phyloP scores from a whole-genome alignment of 2,797 vertebrate species.

The Semotilus atromaculatus region DNA sequence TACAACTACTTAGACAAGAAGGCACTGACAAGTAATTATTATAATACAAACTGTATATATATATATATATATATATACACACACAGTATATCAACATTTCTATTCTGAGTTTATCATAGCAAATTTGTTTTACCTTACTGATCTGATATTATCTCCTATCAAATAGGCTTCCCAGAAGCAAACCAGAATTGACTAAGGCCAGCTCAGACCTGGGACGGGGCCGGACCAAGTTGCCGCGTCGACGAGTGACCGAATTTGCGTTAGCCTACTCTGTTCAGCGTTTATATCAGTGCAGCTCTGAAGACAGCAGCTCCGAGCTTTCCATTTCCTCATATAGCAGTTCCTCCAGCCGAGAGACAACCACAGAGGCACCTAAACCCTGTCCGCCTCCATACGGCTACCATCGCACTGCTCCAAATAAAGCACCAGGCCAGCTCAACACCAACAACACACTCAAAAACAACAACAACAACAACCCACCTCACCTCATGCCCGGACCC shows the following conservation, averaged over 20 bases:
- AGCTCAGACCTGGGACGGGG: conserved; percentile 69
- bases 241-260: conserved; percentile 76
- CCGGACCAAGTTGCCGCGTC: conserved; percentile 75
- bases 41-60: too few species aligned
- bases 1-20: too few species aligned
- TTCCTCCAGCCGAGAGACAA: conserved; percentile 73
- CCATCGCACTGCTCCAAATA: conserved; percentile 67
- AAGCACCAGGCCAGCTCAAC: conserved; percentile 49
- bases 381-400: conserved; percentile 80
- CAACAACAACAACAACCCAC: conserved; percentile 57
- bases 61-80: too few species aligned
- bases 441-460: conserved; percentile 54
- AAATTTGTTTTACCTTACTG: neutral
- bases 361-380: conserved; percentile 72
- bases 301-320: conserved; percentile 87
- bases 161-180: conserved; percentile 79
- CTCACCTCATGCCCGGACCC: neutral
- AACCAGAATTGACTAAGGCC: conserved; percentile 63
- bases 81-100: neutral
- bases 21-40: too few species aligned
- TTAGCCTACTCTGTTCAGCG: conserved; percentile 76
- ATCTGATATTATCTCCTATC: neutral
- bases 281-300: conserved; percentile 82
- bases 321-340: conserved; percentile 82
- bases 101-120: neutral